Conservation (phyloP, 2,797 vertebrate genomes). For the Ceyx erithaca region DNA sequence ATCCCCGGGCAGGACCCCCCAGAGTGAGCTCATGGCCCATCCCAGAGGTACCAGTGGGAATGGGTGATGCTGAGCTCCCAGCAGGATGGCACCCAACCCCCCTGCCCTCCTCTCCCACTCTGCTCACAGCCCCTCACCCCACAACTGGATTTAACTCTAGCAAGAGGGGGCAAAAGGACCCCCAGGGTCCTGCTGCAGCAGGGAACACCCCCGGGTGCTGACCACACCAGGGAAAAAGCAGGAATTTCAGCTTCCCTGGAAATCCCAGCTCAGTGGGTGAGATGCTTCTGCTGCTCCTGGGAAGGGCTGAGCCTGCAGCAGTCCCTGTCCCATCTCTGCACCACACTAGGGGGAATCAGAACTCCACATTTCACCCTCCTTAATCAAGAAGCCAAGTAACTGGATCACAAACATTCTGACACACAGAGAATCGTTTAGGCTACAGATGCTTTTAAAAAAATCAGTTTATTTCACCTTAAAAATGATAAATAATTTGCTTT, state of each 20-base stretch:
- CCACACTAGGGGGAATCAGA: conserved; percentile 63
- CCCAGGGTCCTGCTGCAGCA: fast-evolving
- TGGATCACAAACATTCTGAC: neutral
- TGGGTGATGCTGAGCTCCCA: fast-evolving
- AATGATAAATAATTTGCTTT: conserved; percentile 83
- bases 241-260: neutral
- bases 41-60: neutral
- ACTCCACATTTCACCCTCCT: neutral
- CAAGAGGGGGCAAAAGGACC: neutral
- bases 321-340: neutral
- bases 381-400: neutral
- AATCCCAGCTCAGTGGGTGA: fast-evolving
- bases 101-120: fast-evolving
- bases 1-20: too few relatives aligned
- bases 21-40: fast-evolving
- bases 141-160: neutral
- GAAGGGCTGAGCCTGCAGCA: neutral
- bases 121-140: neutral
- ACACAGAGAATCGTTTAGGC: neutral
- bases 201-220: neutral
- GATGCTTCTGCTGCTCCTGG: fast-evolving
- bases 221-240: fast-evolving
- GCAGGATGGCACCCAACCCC: fast-evolving
- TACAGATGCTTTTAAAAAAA: conserved; percentile 25
- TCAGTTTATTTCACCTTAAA: conserved; percentile 81